A percentile compares a stretch with the other conserved stretches of the same genome.
phyloP scores from a whole-genome alignment of 2,113 vertebrate genomes.

The Alectura lathami region DNA sequence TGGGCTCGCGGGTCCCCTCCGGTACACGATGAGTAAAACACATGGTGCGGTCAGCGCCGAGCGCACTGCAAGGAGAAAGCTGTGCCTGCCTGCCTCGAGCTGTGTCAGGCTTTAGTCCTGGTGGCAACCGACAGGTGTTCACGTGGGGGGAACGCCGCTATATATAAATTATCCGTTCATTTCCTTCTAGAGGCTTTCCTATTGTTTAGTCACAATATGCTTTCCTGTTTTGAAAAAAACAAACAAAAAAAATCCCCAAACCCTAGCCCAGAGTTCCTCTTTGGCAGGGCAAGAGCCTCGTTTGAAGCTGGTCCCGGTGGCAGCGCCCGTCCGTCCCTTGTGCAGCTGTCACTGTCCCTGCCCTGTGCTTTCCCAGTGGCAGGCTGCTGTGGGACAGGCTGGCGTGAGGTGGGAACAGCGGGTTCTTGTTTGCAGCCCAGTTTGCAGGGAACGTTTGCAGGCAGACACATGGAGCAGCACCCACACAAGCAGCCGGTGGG shows the following conservation, averaged over 20 bases:
- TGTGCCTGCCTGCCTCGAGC: constrained; percentile 4
- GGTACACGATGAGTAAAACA: not conserved
- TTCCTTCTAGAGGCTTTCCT: constrained; percentile 64
- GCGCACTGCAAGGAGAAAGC: not conserved
- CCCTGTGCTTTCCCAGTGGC: rapidly evolving
- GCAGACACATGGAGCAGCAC: not conserved
- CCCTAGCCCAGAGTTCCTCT: not conserved
- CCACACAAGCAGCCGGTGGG: not conserved
- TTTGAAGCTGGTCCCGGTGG: constrained; percentile 1
- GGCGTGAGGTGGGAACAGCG: too few species aligned
- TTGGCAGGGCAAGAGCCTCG: not conserved
- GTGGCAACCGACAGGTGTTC: constrained; percentile 61
- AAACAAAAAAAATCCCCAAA: not conserved
- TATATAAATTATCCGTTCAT: constrained; percentile 66
- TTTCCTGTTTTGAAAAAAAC: constrained; percentile 54
- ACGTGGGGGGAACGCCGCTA: not conserved
- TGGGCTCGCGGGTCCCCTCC: not conserved
- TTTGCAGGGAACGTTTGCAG: not conserved
- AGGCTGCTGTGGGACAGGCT: too few species aligned
- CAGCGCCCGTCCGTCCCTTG: not conserved
- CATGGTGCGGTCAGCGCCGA: not conserved
- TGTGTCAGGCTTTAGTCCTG: constrained; percentile 4
- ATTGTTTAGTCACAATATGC: constrained; percentile 65
- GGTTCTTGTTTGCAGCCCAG: too few species aligned
- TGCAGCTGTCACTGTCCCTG: not conserved